phyloP scores from a whole-genome alignment of 2,113 vertebrate genomes.

The Girardinichthys multiradiatus region DNA sequence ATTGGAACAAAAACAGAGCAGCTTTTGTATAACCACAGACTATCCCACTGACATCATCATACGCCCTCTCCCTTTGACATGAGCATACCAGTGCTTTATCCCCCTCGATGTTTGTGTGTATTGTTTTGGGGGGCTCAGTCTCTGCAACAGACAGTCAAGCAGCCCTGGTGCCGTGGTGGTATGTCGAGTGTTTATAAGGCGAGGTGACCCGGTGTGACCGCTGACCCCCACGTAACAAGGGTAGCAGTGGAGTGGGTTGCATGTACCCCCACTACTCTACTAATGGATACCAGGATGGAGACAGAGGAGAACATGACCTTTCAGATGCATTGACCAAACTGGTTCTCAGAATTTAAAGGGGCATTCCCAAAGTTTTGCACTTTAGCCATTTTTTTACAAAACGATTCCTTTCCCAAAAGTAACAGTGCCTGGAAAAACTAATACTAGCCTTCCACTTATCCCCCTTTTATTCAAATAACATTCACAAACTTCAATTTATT shows the following conservation, averaged over 20 bases:
- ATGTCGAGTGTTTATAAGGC: conserved; percentile 74
- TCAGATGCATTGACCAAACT: not conserved
- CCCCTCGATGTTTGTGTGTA: conserved; percentile 15
- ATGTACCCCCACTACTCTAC: conserved; percentile 50
- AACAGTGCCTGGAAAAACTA: too few relatives aligned
- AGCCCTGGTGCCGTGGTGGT: conserved; percentile 54
- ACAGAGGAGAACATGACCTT: conserved; percentile 40
- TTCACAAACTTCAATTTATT: too few relatives aligned
- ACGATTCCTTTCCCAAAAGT: too few relatives aligned
- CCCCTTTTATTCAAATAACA: too few relatives aligned
- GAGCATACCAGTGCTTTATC: conserved; percentile 39
- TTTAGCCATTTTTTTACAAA: not conserved
- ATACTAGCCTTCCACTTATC: too few relatives aligned
- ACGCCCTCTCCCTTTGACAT: conserved; percentile 43
- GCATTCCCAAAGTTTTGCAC: not conserved
- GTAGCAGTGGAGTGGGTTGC: conserved; percentile 19
- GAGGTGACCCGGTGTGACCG: conserved; percentile 70
- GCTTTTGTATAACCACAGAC: not conserved
- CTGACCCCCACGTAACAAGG: conserved; percentile 54
- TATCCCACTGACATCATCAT: not conserved
- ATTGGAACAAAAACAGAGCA: not conserved
- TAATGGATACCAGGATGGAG: conserved; percentile 54
- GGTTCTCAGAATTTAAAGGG: not conserved
- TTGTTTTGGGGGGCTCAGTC: conserved; percentile 20
- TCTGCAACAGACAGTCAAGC: conserved; percentile 37